Evolutionary conservation across 1,140 invertebrate genomes (phyloP).

Genomic region (Chrysomallon squamiferum): DNA sequence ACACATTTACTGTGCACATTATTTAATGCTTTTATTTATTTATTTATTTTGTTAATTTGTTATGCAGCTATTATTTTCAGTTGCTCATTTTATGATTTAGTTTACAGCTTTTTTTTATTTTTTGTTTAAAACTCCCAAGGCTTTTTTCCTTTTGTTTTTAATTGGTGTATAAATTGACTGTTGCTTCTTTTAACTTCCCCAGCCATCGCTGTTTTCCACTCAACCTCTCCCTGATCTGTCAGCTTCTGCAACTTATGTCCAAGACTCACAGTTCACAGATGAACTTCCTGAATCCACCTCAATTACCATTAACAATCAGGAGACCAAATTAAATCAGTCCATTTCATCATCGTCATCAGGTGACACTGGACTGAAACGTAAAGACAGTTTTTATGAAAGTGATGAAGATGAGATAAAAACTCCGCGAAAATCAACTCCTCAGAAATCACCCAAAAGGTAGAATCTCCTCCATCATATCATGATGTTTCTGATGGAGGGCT

Average conservation of each 20-base stretch:
- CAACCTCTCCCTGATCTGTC: conserved; percentile 5
- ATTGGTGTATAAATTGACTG: neutral
- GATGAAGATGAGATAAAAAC: conserved; percentile 38
- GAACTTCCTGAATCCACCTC: conserved; percentile 6
- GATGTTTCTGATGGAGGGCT: conserved; percentile 2
- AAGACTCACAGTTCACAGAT: neutral
- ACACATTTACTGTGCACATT: too few relatives aligned
- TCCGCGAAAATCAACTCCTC: conserved; percentile 13
- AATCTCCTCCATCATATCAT: conserved; percentile 31
- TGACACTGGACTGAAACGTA: conserved; percentile 8
- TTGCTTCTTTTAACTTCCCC: conserved; percentile 9
- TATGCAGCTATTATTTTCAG: neutral
- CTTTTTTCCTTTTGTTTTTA: conserved; percentile 1
- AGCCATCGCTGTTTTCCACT: conserved; percentile 17
- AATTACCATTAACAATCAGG: conserved; percentile 6
- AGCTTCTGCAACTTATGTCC: neutral
- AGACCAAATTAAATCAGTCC: neutral
- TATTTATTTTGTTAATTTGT: neutral
- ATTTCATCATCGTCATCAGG: neutral
- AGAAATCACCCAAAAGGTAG: conserved; percentile 25
- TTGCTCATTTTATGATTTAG: conserved; percentile 5
- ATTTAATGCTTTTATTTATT: too few relatives aligned
- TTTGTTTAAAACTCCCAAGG: too few relatives aligned
- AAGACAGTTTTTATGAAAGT: conserved; percentile 58
- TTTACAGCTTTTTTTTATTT: too few relatives aligned